These are phyloP conservation scores for Myodes glareolus DNA, from an alignment of 2,113 vertebrate genomes.

Conservation along the genomic window DNA sequence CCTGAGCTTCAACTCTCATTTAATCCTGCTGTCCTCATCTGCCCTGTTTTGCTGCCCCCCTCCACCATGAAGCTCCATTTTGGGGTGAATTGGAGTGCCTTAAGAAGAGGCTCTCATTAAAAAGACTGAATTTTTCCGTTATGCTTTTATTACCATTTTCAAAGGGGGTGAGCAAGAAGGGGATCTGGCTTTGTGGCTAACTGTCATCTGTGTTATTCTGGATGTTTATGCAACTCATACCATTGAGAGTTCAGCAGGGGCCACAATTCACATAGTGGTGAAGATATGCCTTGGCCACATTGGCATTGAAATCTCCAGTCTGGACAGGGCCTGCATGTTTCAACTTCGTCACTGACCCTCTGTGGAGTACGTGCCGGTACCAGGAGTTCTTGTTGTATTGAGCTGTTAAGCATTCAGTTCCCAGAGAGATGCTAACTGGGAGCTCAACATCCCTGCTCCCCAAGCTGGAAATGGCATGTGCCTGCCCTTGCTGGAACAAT, in stretches of 20 bases:
- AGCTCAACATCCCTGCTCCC: neutral
- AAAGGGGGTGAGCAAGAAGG: neutral
- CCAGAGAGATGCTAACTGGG: neutral
- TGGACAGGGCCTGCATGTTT: neutral
- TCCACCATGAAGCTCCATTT: neutral
- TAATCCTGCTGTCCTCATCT: neutral
- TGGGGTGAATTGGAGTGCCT: neutral
- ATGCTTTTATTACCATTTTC: neutral
- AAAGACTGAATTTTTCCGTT: neutral
- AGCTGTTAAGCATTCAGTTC: neutral
- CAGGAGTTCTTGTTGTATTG: neutral
- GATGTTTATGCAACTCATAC: neutral
- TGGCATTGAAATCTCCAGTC: neutral
- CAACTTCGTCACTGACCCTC: neutral
- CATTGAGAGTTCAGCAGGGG: neutral
- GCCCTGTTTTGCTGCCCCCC: no score
- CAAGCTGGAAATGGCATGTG: neutral
- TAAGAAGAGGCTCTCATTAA: no score
- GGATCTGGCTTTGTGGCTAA: no score
- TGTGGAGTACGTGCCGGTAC: neutral
- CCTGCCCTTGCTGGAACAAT: neutral
- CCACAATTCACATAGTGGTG: accelerated
- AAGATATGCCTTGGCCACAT: neutral
- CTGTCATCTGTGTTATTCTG: neutral
- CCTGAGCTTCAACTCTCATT: neutral